These are phyloP conservation scores for Protonibea diacanthus DNA, from an alignment of 2,797 vertebrate genomes.

Conservation along the genomic window DNA sequence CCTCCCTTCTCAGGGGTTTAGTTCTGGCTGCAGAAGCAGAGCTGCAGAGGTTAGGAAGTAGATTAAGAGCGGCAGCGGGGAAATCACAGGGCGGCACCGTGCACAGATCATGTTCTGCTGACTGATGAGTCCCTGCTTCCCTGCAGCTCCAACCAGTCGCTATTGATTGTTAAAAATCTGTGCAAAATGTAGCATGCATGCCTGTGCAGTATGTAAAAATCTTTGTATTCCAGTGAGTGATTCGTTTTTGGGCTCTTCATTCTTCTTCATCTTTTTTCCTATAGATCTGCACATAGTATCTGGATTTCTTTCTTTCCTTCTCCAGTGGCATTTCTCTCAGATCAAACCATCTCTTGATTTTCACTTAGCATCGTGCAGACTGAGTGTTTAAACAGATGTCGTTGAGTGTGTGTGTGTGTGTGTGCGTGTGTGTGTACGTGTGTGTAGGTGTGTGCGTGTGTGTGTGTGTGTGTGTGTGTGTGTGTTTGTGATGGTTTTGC, in stretches of 20 bases:
- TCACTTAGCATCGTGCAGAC: conserved; percentile 33
- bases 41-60: conserved; percentile 52
- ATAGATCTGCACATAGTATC: conserved; percentile 11
- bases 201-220: background rate
- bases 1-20: conserved; percentile 35
- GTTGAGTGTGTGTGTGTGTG: conserved; percentile 22
- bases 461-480: conserved; percentile 14
- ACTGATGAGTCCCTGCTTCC: conserved; percentile 50
- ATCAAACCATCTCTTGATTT: conserved; percentile 66
- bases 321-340: conserved; percentile 39
- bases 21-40: conserved; percentile 42
- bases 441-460: conserved; percentile 22
- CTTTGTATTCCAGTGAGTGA: background rate
- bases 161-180: conserved; percentile 5
- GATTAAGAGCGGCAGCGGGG: conserved; percentile 56
- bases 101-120: conserved; percentile 70
- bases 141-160: conserved; percentile 10
- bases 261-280: conserved; percentile 6
- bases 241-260: background rate
- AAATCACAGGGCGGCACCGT: conserved; percentile 62
- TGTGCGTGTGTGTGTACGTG: conserved; percentile 2
- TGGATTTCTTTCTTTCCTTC: conserved; percentile 22
- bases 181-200: conserved; percentile 8
- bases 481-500: conserved; percentile 53
- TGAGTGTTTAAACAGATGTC: conserved; percentile 65